These are phyloP conservation scores for Odontocolon sp. DNA, from an alignment of 2,888 invertebrate species.

Conservation along the genomic window DNA sequence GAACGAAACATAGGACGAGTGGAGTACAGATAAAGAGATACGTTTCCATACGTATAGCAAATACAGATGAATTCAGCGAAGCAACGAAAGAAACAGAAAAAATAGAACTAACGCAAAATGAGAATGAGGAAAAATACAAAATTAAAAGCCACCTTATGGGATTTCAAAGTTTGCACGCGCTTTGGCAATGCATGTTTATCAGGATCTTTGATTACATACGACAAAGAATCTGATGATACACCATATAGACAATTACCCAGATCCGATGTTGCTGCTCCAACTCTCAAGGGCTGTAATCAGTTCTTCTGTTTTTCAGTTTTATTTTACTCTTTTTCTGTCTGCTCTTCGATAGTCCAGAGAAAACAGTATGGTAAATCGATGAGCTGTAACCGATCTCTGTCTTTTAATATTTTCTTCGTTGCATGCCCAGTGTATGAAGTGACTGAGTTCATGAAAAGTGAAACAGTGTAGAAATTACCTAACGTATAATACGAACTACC, in stretches of 20 bases:
- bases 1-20: not conserved
- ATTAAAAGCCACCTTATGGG: not conserved
- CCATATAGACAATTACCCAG: not conserved
- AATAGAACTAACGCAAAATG: no score
- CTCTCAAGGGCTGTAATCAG: not conserved
- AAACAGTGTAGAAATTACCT: not conserved
- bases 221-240: constrained; percentile 46
- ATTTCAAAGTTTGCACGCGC: no score
- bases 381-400: not conserved
- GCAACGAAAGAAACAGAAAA: not conserved
- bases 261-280: not conserved
- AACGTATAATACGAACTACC: not conserved
- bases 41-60: not conserved
- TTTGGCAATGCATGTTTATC: not conserved
- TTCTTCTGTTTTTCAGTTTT: not conserved
- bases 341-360: not conserved
- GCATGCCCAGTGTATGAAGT: not conserved
- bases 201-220: constrained; percentile 67
- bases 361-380: not conserved
- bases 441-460: not conserved
- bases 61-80: not conserved
- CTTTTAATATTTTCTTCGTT: not conserved
- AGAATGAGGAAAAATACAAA: not conserved
- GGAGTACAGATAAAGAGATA: not conserved
- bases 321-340: not conserved